These are phyloP conservation scores for fruit fly (Drosophila melanogaster) DNA, from an alignment of 1,140 invertebrate genomes.

Conservation along the genomic window Release_6_plus_ISO1_MT NC_004354.4:10490501-10491000, in stretches of 20 bases:
- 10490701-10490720: slow-evolving; percentile 83
- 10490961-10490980: slow-evolving; percentile 96
- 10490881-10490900: slow-evolving; percentile 92
- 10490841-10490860: slow-evolving; percentile 98
- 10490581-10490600: neutral
- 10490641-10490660: slow-evolving; percentile 77
- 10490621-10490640: slow-evolving; percentile 81
- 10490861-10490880: slow-evolving; percentile 97
- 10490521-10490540: slow-evolving; percentile 45
- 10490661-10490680: slow-evolving; percentile 76
- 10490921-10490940: slow-evolving; percentile 95
- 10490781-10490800: neutral
- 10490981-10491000: slow-evolving; percentile 98
- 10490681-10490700: slow-evolving; percentile 81
- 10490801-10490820: slow-evolving; percentile 13
- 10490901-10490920: slow-evolving; percentile 91
- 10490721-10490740: slow-evolving; percentile 82
- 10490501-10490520: slow-evolving; percentile 21
- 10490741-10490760: slow-evolving; percentile 74
- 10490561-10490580: slow-evolving; percentile 68
- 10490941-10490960: slow-evolving; percentile 95
- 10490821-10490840: slow-evolving; percentile 55
- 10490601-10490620: slow-evolving; percentile 66
- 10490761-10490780: neutral
- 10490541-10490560: slow-evolving; percentile 57